Evolutionary conservation across 2,888 invertebrate genomes (phyloP), one percentile per base, ranked within the genome.

Genomic region (Aphidius colemani): DNA sequence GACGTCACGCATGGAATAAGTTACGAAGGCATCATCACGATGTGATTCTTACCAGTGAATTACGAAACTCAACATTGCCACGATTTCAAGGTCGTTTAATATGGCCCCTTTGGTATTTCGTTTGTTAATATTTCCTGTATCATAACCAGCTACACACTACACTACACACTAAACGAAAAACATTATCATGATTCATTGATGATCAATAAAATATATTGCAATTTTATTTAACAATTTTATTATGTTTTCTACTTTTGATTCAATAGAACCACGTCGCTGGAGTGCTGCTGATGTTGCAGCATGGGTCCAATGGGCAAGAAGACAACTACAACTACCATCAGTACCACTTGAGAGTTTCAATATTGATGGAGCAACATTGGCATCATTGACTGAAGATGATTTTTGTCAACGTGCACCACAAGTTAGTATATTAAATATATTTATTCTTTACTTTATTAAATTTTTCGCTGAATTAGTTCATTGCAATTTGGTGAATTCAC

Each of bases 221-320:
- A 59, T 18, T 39, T 55, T n/a, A 41, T 13, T 13, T 40, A 11
- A 44, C 41, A 50, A 53, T 59, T 46, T 40, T 57, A 58, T 51
- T 53, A 10, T 49, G 2, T 53, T 13, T n/a, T n/a, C n/a, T n/a
- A n/a, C n/a, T n/a, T 63, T 41, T 10, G 41, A 60, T 53, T 65
- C 84, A 84, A 7, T 84, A 96, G 96, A 96, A 88, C 96, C 96
- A 69, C 87, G 89, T 78, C 88, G 89, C 74, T 97, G 96, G 96
- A 91, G 89, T 73, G 85, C 88, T 11, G 87, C 89, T 66, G 92
- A 96, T 80, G 95, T 95, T 56, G 90, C 92, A 70, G 88, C 93
- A 30, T 97, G 96, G 96, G 87, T 96, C 66, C 88, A 91, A 80
- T 95, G 93, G 89, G 95, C 94, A 73, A 86, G 92, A 66, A 88